phyloP scores from a whole-genome alignment of 1,140 invertebrate genomes.

The Wasmannia auropunctata region DNA sequence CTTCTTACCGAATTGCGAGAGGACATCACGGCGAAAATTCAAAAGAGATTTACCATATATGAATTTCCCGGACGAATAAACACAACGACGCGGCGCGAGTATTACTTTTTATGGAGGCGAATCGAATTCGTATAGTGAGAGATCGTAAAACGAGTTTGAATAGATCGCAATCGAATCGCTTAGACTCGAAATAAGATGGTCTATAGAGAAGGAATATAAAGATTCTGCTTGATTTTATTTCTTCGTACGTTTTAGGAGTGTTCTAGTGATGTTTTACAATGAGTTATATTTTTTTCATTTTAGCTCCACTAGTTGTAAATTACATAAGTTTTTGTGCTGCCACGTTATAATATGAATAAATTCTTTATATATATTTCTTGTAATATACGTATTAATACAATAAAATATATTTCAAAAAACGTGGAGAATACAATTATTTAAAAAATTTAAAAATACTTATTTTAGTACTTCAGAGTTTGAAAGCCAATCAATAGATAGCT shows the following conservation, averaged over 20 bases:
- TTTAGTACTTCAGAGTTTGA: not conserved
- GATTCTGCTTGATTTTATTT: not conserved
- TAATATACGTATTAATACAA: no score
- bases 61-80: constrained; percentile 44
- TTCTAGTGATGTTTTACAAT: not conserved
- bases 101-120: constrained; percentile 19
- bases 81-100: constrained; percentile 17
- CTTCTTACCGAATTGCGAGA: not conserved
- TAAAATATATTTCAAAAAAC: not conserved
- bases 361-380: not conserved
- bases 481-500: not conserved
- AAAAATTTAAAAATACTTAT: not conserved
- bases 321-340: not conserved
- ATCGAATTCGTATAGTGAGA: constrained; percentile 14
- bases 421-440: not conserved
- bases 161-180: constrained; percentile 13
- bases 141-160: constrained; percentile 24
- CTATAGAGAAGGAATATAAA: not conserved
- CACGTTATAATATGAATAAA: not conserved
- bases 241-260: not conserved
- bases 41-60: constrained; percentile 26
- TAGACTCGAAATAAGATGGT: not conserved
- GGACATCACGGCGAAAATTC: not conserved
- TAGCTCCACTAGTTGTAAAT: not conserved
- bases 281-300: not conserved